Base-by-base conservation (phyloP, 2,888 invertebrate species). In the Dastarcus helophoroides region DNA sequence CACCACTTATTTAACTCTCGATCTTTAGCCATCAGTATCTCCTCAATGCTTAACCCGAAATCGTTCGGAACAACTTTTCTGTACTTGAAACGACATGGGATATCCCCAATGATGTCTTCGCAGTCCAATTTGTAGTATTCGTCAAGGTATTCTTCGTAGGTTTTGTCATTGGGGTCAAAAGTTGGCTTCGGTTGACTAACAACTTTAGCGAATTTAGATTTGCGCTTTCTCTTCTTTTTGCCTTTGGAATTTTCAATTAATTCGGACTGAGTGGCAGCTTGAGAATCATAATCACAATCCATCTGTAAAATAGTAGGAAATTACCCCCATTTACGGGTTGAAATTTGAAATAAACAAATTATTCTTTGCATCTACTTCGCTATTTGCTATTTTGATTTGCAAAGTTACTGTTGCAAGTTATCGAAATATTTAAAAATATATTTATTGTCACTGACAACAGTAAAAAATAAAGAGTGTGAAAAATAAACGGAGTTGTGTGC, bases 1-100 rank as follows among this genome's bases (percentile, higher is more conserved):
- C 83, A 90, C 98, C 97, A 98, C 47, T 78, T 76, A 49, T 98
- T 97, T 5, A 98, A 64, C 60, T 97, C 95, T 43, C 76, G 80
- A 57, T 97, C 97, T 51, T 89, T 83, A 0, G 93, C 90, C 45
- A 75, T 62, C 33, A 98, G 65, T 50, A 98, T 91, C 74, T 98
- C 98, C 50, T 91, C 91, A 25, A 82, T 65, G 3, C 77, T 74
- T 13, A 98, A 66, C 1, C 98, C 98, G 62, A 83, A 98, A 61
- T 82, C 79, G 58, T 95, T 95, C 0, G 91, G 80, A 22, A 78
- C 69, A 0, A 86, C 91, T 55, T 85, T 73, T 14, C 91, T 70
- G 54, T 98, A 98, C 53, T 89, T 91, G 61, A 94, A 98, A 44
- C 86, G 68, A 36, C 91, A 93, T 0, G 90, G 90, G 44, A 83